These are phyloP conservation scores for Ariopsis seemanni DNA, from an alignment of 2,113 vertebrate species.

Conservation along the genomic window DNA sequence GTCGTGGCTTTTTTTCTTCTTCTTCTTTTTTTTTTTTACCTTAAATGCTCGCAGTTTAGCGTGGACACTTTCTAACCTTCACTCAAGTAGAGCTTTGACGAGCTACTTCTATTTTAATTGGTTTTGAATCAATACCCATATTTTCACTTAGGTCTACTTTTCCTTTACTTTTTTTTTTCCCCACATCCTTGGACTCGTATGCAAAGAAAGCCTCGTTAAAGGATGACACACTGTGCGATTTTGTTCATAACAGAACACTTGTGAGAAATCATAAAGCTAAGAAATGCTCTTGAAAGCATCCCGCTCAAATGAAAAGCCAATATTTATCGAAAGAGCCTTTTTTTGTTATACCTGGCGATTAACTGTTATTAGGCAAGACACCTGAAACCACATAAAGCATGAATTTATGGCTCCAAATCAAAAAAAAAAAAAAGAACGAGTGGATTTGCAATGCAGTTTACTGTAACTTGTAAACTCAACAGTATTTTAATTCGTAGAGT, in stretches of 20 bases:
- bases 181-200: neutral
- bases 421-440: neutral
- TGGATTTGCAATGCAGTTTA: neutral
- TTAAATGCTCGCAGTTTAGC: neutral
- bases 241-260: neutral
- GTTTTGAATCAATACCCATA: neutral
- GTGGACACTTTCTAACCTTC: neutral
- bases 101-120: neutral
- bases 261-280: neutral
- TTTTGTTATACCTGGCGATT: neutral
- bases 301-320: neutral
- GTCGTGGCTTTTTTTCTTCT: neutral
- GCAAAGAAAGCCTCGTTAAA: neutral
- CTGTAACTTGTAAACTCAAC: slow-evolving; percentile 3
- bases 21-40: neutral
- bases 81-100: neutral
- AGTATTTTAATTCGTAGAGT: neutral
- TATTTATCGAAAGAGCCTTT: neutral
- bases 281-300: neutral
- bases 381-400: neutral
- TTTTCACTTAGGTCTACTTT: neutral
- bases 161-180: neutral
- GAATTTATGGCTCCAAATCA: neutral
- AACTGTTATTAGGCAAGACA: neutral
- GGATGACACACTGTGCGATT: neutral